Conservation (phyloP, 2,888 invertebrate genomes). For the Ormyrus nitidulus region DNA sequence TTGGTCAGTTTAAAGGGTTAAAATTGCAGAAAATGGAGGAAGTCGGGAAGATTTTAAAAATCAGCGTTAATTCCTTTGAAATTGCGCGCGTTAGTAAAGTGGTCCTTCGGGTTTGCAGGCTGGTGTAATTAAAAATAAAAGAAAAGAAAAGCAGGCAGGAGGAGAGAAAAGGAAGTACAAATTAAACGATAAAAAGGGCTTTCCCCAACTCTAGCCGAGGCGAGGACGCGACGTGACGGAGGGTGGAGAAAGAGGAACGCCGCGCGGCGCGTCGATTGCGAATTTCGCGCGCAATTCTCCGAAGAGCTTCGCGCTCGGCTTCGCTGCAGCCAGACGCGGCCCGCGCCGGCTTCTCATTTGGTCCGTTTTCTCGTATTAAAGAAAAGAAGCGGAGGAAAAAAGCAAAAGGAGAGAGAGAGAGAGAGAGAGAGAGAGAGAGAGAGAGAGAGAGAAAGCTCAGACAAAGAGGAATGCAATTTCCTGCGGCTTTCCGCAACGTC, state of each 20-base stretch:
- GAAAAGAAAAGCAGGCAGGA: not conserved
- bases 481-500: conserved; percentile 56
- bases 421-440: conserved; percentile 12
- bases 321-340: not conserved
- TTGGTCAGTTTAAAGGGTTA: too few relatives aligned
- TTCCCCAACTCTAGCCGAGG: not conserved
- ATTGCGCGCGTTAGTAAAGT: not conserved
- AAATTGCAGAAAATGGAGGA: too few relatives aligned
- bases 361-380: conserved; percentile 42
- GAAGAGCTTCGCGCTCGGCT: conserved; percentile 10
- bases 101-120: conserved; percentile 2
- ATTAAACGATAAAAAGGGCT: conserved; percentile 49
- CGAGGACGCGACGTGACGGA: not conserved
- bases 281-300: conserved; percentile 53
- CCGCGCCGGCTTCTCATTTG: conserved; percentile 26
- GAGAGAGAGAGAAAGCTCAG: conserved; percentile 26
- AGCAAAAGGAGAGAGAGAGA: not conserved
- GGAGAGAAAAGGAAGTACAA: conserved; percentile 34
- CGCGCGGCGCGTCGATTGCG: conserved; percentile 47
- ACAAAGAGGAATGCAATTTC: conserved; percentile 61
- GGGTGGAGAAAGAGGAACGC: conserved; percentile 17
- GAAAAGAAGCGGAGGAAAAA: conserved; percentile 14
- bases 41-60: not conserved
- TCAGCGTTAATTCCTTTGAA: conserved; percentile 20
- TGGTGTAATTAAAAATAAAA: conserved; percentile 11